Conservation (phyloP, 2,888 invertebrate species). For the Nomada flava region DNA sequence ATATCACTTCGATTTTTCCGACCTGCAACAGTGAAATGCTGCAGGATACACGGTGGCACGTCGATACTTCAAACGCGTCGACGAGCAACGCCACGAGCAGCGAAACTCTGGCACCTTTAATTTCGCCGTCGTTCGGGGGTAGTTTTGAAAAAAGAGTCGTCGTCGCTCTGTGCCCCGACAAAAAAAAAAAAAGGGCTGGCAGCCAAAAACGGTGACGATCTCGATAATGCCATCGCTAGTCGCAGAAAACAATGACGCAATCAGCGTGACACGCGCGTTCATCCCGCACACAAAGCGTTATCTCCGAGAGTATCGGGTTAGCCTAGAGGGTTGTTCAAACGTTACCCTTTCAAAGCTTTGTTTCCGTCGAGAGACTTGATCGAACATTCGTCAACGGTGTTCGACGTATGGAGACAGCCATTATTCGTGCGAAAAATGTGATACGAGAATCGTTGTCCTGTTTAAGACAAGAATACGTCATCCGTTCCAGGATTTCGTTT, state of each 20-base stretch:
- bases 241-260: slow-evolving; percentile 56
- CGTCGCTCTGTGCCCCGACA: neutral
- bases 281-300: slow-evolving; percentile 31
- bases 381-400: slow-evolving; percentile 51
- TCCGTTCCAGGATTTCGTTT: neutral
- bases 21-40: no score
- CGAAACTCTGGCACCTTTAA: slow-evolving; percentile 8
- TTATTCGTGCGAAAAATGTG: slow-evolving; percentile 45
- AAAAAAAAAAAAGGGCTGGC: neutral
- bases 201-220: slow-evolving; percentile 30
- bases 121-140: neutral
- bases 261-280: slow-evolving; percentile 31
- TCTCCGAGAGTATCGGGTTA: slow-evolving; percentile 45
- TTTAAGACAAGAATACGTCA: slow-evolving; percentile 30
- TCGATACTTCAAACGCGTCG: neutral
- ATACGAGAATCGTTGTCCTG: slow-evolving; percentile 46
- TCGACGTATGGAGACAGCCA: slow-evolving; percentile 45
- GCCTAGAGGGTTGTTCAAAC: slow-evolving; percentile 45
- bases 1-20: neutral
- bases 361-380: slow-evolving; percentile 43
- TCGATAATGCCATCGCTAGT: slow-evolving; percentile 39
- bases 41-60: neutral
- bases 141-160: neutral
- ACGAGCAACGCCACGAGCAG: neutral
- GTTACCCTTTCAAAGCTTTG: slow-evolving; percentile 49